These are phyloP conservation scores for Platalea minor DNA, from an alignment of 2,797 vertebrate species.

Conservation along the genomic window DNA sequence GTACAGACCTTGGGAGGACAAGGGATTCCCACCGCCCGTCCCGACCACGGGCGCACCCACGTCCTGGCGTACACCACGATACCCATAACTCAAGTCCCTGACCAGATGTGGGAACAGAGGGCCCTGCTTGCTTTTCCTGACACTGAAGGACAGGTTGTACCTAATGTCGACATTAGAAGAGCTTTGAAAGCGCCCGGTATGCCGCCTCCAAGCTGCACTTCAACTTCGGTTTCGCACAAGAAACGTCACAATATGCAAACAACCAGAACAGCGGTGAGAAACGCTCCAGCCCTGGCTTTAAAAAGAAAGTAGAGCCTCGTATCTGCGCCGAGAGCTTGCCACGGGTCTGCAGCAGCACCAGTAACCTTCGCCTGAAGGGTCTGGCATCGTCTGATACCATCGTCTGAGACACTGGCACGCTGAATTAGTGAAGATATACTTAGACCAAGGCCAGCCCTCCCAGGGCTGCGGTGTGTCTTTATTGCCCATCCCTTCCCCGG, in stretches of 20 bases:
- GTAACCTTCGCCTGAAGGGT: accelerated
- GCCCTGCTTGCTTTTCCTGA: neutral
- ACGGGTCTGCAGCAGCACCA: neutral
- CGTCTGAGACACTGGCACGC: neutral
- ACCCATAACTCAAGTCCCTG: neutral
- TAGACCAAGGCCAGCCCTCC: neutral
- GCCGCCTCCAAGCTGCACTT: neutral
- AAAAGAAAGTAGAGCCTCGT: neutral
- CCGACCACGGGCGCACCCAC: accelerated
- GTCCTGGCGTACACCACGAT: accelerated
- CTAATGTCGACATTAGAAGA: neutral
- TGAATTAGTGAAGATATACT: neutral
- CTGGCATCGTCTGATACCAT: too few species aligned
- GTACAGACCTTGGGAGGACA: neutral
- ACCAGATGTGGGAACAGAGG: too few species aligned
- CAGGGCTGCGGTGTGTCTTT: neutral
- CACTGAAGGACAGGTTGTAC: neutral
- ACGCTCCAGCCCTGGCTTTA: neutral
- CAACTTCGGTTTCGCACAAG: neutral
- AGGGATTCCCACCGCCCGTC: accelerated
- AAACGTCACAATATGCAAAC: neutral
- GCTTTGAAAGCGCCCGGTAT: accelerated
- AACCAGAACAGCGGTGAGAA: neutral
- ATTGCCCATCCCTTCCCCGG: neutral
- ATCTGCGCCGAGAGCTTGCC: too few species aligned